Base-by-base conservation (phyloP, 2,113 vertebrate genomes). In the Takifugu bimaculatus region DNA sequence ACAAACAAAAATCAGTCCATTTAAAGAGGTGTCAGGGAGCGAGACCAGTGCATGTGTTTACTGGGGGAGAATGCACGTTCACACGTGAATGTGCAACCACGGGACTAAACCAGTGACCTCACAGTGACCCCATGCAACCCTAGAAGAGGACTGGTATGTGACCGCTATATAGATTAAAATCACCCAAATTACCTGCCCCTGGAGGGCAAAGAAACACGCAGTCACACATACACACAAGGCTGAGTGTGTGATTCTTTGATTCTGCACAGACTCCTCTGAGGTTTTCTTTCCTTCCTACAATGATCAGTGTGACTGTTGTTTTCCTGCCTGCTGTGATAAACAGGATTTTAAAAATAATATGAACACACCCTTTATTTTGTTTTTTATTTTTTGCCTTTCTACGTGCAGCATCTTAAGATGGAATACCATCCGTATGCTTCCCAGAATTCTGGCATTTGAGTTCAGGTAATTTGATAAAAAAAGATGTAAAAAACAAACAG, bases 161-260 rank as follows among this genome's bases (percentile, higher is more conserved):
- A 63, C 72, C 75, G 60, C 65, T 42, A 67, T 42, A 67, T 27
- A 68, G 63, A 79, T 79, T 63, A 65, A 75, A 68, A 68, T 65
- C 68, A 35, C 75, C 75, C 79, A 73, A 58, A 79, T 83, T 73
- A 81, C 82, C 74, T 42, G 66, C 72, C 77, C 68, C 80, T 49
- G 12, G 63, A 56, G 74, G 60, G 48, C 71, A 67, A 39, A 79
- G 68, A 73, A 77, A 79, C 63, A 63, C 57, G 27, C 65, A 68
- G 50, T 50, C 50, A 56, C 51, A 64, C 27, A 57, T n/a, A 56
- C 55, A 54, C 26, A 49, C n/a, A 49, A 20, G 51, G 32, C 39
- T 72, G 59, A 20, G 20, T 20, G 20, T 20, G 20, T 20, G 20
- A 20, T 78, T 57, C 72, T 71, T 58, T 77, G 43, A 81, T 77